Evolutionary conservation across 2,888 invertebrate species (phyloP).

Genomic region (Hirtodrosophila cameraria): DNA sequence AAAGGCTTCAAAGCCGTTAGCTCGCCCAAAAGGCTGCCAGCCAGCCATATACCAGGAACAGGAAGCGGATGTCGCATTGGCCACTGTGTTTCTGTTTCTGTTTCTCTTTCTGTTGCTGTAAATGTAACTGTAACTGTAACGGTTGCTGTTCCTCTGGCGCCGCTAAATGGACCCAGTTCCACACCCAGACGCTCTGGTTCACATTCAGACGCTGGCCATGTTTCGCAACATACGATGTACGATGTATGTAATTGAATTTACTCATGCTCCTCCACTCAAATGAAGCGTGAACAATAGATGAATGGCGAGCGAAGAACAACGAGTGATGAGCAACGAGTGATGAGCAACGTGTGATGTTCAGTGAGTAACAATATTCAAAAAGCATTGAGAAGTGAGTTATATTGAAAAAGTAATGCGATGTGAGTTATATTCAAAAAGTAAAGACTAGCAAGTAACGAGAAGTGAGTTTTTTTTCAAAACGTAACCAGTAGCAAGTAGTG

Average conservation of each 20-base stretch:
- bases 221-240: slow-evolving; percentile 12
- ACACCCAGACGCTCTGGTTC: slow-evolving; percentile 2
- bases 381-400: too few species aligned
- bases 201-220: slow-evolving; percentile 5
- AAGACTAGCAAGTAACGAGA: too few species aligned
- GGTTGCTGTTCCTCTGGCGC: slow-evolving; percentile 37
- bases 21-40: slow-evolving; percentile 31
- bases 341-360: background rate
- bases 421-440: too few species aligned
- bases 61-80: slow-evolving; percentile 77
- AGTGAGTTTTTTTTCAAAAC: too few species aligned
- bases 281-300: slow-evolving; percentile 26
- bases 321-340: slow-evolving; percentile 13
- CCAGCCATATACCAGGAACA: slow-evolving; percentile 62
- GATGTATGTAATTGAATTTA: slow-evolving; percentile 51
- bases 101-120: slow-evolving; percentile 21
- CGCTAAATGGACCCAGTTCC: slow-evolving; percentile 27
- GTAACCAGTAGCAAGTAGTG: too few species aligned
- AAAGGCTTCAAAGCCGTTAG: slow-evolving; percentile 72
- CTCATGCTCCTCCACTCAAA: slow-evolving; percentile 5
- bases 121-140: slow-evolving; percentile 22
- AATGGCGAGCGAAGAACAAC: slow-evolving; percentile 10
- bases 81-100: slow-evolving; percentile 54
- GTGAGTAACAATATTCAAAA: too few species aligned
- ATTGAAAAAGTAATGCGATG: too few species aligned